phyloP scores from a whole-genome alignment of 2,113 vertebrate genomes.

The Megaptera novaeangliae region DNA sequence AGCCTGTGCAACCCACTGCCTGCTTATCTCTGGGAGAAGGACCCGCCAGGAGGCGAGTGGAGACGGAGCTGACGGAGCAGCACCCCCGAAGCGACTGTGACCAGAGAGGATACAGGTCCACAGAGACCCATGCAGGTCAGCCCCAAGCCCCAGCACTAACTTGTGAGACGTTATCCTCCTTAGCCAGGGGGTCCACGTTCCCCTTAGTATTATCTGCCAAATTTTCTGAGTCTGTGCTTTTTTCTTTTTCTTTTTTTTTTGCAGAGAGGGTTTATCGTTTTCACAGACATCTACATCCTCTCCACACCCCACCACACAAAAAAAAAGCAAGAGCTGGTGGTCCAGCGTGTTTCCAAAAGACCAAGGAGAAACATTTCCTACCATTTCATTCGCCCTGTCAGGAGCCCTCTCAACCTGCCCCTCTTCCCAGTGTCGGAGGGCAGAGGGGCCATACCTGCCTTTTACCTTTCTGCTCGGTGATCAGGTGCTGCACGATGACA shows the following conservation, averaged over 20 bases:
- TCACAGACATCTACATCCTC: not conserved
- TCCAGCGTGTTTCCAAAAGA: not conserved
- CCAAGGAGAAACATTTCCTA: not conserved
- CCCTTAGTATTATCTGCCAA: not conserved
- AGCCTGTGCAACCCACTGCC: not conserved
- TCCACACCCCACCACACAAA: too few relatives aligned
- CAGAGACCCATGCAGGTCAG: not conserved
- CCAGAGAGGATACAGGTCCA: not conserved
- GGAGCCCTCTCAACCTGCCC: not conserved
- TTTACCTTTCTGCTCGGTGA: constrained; percentile 93
- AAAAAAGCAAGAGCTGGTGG: not conserved
- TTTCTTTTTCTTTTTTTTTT: not conserved
- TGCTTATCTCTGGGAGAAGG: not conserved
- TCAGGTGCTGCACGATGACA: constrained; percentile 97
- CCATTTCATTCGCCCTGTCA: not conserved
- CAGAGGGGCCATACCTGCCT: not conserved
- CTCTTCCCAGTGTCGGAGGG: not conserved
- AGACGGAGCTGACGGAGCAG: not conserved
- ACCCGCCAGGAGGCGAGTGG: not conserved
- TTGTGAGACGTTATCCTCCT: not conserved
- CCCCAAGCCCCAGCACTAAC: not conserved
- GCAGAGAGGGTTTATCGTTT: not conserved
- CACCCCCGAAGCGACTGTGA: not conserved
- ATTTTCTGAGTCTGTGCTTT: not conserved
- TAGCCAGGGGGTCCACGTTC: not conserved